Conservation (phyloP, 2,113 vertebrate species). For the Brachyhypopomus occidentalis region DNA sequence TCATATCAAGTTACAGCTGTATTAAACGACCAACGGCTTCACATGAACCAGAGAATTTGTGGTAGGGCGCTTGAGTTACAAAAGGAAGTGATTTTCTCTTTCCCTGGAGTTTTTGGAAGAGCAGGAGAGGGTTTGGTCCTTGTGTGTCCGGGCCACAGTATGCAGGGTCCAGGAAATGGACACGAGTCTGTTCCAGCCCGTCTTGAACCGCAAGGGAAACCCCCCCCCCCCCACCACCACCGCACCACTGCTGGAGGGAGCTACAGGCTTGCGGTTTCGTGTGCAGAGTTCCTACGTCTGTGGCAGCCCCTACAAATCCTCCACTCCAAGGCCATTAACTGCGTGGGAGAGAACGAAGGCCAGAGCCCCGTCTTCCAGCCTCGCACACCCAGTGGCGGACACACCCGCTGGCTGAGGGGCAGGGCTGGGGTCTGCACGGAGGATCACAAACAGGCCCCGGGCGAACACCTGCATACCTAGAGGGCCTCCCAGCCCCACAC, state of each 20-base stretch:
- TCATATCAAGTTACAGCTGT: conserved; percentile 61
- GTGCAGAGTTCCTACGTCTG: conserved; percentile 58
- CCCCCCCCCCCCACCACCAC: background rate
- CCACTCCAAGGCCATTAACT: conserved; percentile 42
- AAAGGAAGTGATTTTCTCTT: background rate
- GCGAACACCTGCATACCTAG: background rate
- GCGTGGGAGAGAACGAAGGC: conserved; percentile 38
- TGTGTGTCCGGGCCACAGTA: conserved; percentile 65
- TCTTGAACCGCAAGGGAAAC: conserved; percentile 60
- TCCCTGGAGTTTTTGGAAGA: conserved; percentile 33
- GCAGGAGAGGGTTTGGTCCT: conserved; percentile 62
- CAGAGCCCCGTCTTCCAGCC: conserved; percentile 5
- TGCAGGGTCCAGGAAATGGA: conserved; percentile 69
- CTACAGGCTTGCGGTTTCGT: conserved; percentile 40
- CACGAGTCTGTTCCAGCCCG: conserved; percentile 65
- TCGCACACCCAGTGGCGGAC: background rate
- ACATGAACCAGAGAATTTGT: conserved; percentile 6
- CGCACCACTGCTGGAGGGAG: conserved; percentile 26
- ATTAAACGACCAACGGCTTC: conserved; percentile 61
- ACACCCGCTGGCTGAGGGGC: conserved; percentile 3
- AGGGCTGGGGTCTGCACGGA: background rate
- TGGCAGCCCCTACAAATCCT: conserved; percentile 53
- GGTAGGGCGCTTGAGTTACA: background rate
- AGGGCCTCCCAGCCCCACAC: background rate
- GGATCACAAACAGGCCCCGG: conserved; percentile 21